These are phyloP conservation scores for Clarias batrachus DNA, from an alignment of 2,113 vertebrate species.

Conservation along the genomic window DNA sequence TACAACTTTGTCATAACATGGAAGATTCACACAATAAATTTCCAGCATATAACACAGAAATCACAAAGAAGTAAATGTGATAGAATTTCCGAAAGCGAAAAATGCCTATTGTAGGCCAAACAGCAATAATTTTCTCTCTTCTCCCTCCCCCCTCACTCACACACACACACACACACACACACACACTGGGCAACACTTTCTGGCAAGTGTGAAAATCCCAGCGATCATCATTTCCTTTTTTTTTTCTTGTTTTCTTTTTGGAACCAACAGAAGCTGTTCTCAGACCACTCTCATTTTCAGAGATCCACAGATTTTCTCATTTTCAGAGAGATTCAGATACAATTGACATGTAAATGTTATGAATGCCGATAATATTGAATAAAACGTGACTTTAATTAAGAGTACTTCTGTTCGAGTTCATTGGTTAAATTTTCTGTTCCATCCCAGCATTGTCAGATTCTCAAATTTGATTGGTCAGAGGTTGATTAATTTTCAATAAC, in stretches of 20 bases:
- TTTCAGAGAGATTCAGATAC: too few relatives aligned
- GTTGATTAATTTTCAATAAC: background rate
- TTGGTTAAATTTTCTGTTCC: background rate
- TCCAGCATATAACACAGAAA: background rate
- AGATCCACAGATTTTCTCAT: too few relatives aligned
- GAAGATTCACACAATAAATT: background rate
- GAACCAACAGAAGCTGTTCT: background rate
- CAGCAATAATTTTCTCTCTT: background rate
- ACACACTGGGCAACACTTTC: slow-evolving; percentile 9
- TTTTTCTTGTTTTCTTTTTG: background rate
- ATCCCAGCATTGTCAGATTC: background rate
- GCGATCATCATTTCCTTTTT: background rate
- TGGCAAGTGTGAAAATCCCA: slow-evolving; percentile 11
- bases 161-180: too few relatives aligned
- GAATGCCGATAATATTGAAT: background rate
- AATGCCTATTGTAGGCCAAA: background rate
- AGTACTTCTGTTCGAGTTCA: background rate
- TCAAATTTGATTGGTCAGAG: background rate
- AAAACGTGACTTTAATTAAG: background rate
- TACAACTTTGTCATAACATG: background rate
- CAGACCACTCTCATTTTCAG: background rate
- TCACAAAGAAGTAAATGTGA: background rate
- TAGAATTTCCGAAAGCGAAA: background rate
- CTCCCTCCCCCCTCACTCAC: too few relatives aligned
- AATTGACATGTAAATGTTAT: slow-evolving; percentile 9